Evolutionary conservation across 2,888 invertebrate species (phyloP).

Genomic region (Drepana falcataria): DNA sequence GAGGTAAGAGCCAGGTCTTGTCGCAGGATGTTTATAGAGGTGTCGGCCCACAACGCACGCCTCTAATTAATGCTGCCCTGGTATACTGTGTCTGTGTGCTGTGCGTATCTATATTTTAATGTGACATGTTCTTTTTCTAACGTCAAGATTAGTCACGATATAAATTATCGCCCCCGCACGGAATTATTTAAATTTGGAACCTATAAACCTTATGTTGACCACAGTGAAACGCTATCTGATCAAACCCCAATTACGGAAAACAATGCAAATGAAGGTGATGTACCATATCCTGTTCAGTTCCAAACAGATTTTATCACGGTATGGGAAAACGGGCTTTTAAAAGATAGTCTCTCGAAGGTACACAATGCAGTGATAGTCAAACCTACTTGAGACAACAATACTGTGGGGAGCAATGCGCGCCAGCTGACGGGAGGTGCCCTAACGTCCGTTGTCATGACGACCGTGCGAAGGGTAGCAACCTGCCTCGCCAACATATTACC

Average conservation of each 20-base stretch:
- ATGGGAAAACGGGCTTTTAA: slow-evolving; percentile 51
- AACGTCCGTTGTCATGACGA: slow-evolving; percentile 68
- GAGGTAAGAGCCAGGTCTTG: slow-evolving; percentile 66
- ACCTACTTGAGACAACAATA: slow-evolving; percentile 59
- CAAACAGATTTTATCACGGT: slow-evolving; percentile 45
- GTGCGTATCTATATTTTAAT: slow-evolving; percentile 44
- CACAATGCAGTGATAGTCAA: slow-evolving; percentile 43
- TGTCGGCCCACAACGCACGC: slow-evolving; percentile 59
- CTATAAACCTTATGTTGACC: not conserved
- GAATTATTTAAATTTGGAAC: slow-evolving; percentile 11
- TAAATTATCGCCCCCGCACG: slow-evolving; percentile 12
- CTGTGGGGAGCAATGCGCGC: slow-evolving; percentile 66
- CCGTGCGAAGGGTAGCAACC: slow-evolving; percentile 74
- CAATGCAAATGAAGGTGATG: slow-evolving; percentile 44
- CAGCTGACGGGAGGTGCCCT: slow-evolving; percentile 78
- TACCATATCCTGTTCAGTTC: slow-evolving; percentile 39
- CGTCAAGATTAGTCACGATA: slow-evolving; percentile 21
- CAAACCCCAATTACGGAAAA: slow-evolving; percentile 33
- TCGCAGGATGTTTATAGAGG: slow-evolving; percentile 67
- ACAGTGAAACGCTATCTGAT: slow-evolving; percentile 30
- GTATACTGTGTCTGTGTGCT: slow-evolving; percentile 42
- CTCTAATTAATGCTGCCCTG: slow-evolving; percentile 68
- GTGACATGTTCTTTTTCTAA: slow-evolving; percentile 39
- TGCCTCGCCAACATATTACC: slow-evolving; percentile 63
- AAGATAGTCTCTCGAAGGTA: slow-evolving; percentile 57